A percentile compares a stretch with the other conserved stretches of the same genome.
These are phyloP conservation scores for Agrotis puta DNA, from an alignment of 2,888 invertebrate genomes.

Conservation along the genomic window DNA sequence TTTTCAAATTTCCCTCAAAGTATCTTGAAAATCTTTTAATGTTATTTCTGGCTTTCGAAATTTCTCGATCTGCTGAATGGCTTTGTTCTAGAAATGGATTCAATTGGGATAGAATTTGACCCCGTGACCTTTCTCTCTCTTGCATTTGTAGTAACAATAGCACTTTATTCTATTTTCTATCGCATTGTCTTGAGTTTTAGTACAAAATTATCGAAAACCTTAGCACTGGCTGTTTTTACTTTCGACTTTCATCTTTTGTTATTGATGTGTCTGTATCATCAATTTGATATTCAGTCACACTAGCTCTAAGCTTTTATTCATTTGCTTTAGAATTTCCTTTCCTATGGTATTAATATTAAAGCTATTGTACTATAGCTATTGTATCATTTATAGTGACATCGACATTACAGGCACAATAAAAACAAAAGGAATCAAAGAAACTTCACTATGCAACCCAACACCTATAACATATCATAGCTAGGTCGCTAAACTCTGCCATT, in stretches of 20 bases:
- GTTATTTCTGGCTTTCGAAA: constrained; percentile 27
- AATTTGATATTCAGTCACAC: too few species aligned
- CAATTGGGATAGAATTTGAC: constrained; percentile 45
- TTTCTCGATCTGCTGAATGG: constrained; percentile 24
- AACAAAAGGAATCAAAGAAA: constrained; percentile 12
- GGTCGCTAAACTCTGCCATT: constrained; percentile 51
- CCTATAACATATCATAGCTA: constrained; percentile 31
- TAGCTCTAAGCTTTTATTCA: neutral
- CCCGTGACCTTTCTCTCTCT: constrained; percentile 19
- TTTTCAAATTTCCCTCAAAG: constrained; percentile 44
- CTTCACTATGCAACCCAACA: constrained; percentile 34
- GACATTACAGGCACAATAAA: too few species aligned
- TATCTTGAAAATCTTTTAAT: constrained; percentile 40
- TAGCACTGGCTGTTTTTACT: neutral
- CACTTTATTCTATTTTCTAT: constrained; percentile 30
- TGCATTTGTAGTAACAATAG: constrained; percentile 34
- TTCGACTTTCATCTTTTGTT: neutral
- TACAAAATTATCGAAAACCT: neutral
- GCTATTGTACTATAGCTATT: too few species aligned
- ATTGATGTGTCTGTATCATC: neutral
- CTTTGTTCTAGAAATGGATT: constrained; percentile 32
- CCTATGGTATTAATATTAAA: too few species aligned
- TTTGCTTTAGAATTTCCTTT: neutral
- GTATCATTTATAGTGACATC: too few species aligned
- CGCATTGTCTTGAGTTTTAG: constrained; percentile 10